Conservation (phyloP, 2,797 vertebrate species). For the Syncerus caffer region DNA sequence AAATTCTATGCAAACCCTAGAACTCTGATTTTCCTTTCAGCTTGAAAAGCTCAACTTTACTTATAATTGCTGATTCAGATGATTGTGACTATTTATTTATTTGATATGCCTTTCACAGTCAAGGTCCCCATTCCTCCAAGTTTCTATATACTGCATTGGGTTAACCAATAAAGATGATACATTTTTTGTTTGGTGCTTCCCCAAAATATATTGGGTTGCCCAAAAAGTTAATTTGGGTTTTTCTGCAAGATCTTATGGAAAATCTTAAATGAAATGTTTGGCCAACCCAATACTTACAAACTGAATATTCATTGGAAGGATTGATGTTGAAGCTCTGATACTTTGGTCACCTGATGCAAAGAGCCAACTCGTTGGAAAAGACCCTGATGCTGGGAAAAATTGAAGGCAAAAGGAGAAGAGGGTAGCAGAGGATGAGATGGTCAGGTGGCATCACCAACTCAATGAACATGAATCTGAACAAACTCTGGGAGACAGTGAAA, state of each 20-base stretch:
- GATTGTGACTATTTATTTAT: background rate
- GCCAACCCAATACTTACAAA: background rate
- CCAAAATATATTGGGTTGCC: background rate
- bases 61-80: background rate
- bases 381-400: background rate
- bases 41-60: background rate
- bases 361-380: background rate
- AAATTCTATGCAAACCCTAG: background rate
- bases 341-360: background rate
- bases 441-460: background rate
- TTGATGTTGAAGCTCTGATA: background rate
- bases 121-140: background rate
- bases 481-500: background rate
- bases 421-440: background rate
- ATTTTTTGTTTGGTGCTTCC: background rate
- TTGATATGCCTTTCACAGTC: background rate
- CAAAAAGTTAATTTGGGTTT: background rate
- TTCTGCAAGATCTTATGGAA: too few species aligned
- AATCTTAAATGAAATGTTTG: too few species aligned
- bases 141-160: background rate
- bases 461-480: background rate
- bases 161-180: background rate
- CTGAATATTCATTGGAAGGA: background rate
- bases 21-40: background rate
- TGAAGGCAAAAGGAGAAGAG: background rate